Conservation (phyloP, 2,888 invertebrate genomes). For the Minunthozetes semirufus region DNA sequence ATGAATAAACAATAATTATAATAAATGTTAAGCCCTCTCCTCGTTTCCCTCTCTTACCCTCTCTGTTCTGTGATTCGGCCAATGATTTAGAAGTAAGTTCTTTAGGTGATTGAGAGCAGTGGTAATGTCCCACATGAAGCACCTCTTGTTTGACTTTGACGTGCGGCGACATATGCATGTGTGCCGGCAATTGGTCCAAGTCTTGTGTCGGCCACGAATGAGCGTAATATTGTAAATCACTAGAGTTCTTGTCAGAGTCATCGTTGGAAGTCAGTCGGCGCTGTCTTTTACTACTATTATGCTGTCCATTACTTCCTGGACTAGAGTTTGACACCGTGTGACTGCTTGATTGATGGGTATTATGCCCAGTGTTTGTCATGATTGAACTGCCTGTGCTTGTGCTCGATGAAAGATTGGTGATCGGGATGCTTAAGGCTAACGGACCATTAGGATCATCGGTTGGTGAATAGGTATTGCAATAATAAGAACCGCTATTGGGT, state of each 20-base stretch:
- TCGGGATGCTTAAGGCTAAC: not conserved
- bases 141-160: slow-evolving; percentile 16
- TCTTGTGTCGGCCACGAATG: slow-evolving; percentile 4
- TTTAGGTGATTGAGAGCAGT: slow-evolving; percentile 24
- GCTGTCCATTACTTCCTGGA: slow-evolving; percentile 6
- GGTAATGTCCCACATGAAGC: not conserved
- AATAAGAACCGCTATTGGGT: slow-evolving; percentile 20
- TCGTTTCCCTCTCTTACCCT: too few species aligned
- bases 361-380: not conserved
- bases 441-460: slow-evolving; percentile 13
- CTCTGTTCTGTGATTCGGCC: slow-evolving; percentile 15
- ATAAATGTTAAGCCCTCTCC: too few species aligned
- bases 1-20: too few species aligned
- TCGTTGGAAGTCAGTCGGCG: not conserved
- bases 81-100: slow-evolving; percentile 3
- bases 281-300: slow-evolving; percentile 8
- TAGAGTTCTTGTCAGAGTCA: not conserved
- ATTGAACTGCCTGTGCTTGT: not conserved
- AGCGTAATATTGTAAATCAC: slow-evolving; percentile 18
- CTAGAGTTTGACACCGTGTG: slow-evolving; percentile 15
- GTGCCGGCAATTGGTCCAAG: not conserved
- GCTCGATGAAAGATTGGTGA: not conserved
- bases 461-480: slow-evolving; percentile 27
- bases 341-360: not conserved
- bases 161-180: slow-evolving; percentile 7